Conservation (phyloP, 2,113 vertebrate genomes). For the Echinops telfairi region DNA sequence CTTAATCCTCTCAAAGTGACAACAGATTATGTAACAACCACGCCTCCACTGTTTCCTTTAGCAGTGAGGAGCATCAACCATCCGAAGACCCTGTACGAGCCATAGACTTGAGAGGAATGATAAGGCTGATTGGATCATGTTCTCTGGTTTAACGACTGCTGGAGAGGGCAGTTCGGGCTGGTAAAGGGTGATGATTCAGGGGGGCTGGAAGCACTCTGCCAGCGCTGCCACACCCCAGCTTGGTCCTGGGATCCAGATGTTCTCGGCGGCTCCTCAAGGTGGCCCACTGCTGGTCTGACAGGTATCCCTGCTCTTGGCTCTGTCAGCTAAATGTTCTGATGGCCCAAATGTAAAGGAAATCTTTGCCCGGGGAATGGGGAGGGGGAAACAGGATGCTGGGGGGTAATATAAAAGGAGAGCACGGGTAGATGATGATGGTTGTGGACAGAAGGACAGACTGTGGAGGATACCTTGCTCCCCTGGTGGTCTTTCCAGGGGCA, state of each 20-base stretch:
- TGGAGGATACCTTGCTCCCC: background rate
- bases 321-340: background rate
- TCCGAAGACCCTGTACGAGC: background rate
- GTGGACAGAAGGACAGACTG: background rate
- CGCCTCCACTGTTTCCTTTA: background rate
- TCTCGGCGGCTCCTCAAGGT: background rate
- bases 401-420: background rate
- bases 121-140: background rate
- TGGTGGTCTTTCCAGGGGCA: background rate
- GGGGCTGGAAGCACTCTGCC: background rate
- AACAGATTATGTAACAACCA: no score
- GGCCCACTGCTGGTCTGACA: background rate
- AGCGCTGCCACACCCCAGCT: no score
- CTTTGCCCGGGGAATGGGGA: background rate
- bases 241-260: background rate
- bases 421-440: accelerated
- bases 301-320: background rate
- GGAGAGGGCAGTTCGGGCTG: background rate
- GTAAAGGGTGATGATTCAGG: background rate
- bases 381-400: background rate
- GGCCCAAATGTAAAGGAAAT: background rate
- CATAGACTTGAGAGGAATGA: background rate
- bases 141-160: slow-evolving; percentile 10
- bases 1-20: no score
- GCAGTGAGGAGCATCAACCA: background rate